Conservation (phyloP, 2,113 vertebrate genomes). For the Syngnathus scovelli region DNA sequence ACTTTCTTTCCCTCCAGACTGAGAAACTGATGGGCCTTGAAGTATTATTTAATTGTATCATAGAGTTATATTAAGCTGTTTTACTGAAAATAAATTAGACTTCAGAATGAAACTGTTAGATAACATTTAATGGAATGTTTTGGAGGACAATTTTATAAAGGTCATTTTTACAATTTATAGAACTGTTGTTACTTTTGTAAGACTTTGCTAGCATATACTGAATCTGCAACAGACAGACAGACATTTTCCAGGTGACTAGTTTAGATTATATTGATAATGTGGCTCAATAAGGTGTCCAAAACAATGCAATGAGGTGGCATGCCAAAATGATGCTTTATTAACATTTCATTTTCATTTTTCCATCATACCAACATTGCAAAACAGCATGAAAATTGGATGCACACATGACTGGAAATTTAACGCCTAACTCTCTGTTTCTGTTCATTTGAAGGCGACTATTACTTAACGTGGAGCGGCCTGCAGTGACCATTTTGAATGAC, state of each 20-base stretch:
- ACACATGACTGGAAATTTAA: not conserved
- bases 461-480: not conserved
- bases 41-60: not conserved
- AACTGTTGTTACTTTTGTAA: not conserved
- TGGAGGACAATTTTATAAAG: not conserved
- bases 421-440: too few relatives aligned
- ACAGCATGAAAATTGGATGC: not conserved
- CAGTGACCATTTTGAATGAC: constrained; percentile 21
- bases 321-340: too few relatives aligned
- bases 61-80: not conserved
- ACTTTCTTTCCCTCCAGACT: not conserved
- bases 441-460: too few relatives aligned
- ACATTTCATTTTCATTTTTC: not conserved
- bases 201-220: not conserved
- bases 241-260: too few relatives aligned
- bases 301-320: too few relatives aligned
- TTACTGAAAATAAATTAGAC: not conserved
- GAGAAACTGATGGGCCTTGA: not conserved
- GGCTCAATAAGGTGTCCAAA: too few relatives aligned
- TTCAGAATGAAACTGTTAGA: not conserved
- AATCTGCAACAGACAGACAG: not conserved
- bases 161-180: not conserved
- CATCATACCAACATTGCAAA: not conserved
- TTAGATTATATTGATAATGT: too few relatives aligned
- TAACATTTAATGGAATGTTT: not conserved